Evolutionary conservation across 2,888 invertebrate species (phyloP).

Genomic region (Eupsilia transversa): DNA sequence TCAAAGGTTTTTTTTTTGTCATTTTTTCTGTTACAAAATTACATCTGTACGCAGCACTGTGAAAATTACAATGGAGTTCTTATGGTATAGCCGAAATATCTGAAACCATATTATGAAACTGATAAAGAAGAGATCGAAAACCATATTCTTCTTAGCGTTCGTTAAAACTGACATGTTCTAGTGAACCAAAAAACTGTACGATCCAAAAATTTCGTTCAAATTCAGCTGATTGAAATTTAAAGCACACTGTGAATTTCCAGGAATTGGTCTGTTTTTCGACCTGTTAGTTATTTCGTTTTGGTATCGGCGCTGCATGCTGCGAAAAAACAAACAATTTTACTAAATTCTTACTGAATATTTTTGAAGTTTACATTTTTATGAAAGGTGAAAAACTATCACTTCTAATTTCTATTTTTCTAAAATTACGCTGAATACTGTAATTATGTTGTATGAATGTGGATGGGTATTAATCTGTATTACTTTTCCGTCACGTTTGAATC

Average conservation of each 20-base stretch:
- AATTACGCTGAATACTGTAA: not conserved
- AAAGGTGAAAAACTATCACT: not conserved
- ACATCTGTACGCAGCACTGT: too few relatives aligned
- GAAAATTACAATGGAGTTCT: not conserved
- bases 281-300: constrained; percentile 13
- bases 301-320: constrained; percentile 18
- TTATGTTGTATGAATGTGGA: not conserved
- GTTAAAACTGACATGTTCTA: constrained; percentile 41
- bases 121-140: not conserved
- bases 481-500: not conserved
- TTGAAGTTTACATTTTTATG: not conserved
- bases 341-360: constrained; percentile 6
- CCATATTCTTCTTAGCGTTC: constrained; percentile 13
- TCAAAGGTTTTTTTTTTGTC: too few relatives aligned
- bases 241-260: constrained; percentile 29
- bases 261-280: constrained; percentile 30
- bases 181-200: constrained; percentile 11
- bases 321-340: not conserved
- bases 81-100: not conserved
- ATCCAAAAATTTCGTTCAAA: constrained; percentile 33
- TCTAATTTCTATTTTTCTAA: too few relatives aligned
- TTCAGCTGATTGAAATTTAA: constrained; percentile 37
- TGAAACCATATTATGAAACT: not conserved
- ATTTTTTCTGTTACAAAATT: too few relatives aligned
- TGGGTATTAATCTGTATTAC: not conserved